Evolutionary conservation across 2,888 invertebrate species (phyloP), one percentile per base, ranked within the genome.

Genomic region (Ellobium chinense): DNA sequence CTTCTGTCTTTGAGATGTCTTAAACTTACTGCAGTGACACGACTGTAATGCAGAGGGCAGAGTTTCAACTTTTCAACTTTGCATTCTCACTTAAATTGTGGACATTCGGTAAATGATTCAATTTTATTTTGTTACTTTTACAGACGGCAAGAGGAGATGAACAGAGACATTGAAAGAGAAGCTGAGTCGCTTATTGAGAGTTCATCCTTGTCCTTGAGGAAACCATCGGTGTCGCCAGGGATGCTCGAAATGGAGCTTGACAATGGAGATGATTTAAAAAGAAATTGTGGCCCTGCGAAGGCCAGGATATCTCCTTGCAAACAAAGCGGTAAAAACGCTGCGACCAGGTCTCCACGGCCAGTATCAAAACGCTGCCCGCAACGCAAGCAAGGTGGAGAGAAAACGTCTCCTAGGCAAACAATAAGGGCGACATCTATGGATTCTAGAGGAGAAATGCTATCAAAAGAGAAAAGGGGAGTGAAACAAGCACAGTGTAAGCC

Each of bases 121-220:
- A n/a, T n/a, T n/a, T n/a, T n/a, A n/a, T n/a, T n/a, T n/a, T n/a
- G n/a, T n/a, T n/a, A 46, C 46, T 46, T 18, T 69, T 31, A 70
- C 78, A 78, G 70, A 12, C 27, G 54, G 29, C 78, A 78, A 54
- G 78, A 78, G n/a, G 27, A 72, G 31, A 31, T 78, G 78, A 78
- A 78, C 78, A 36, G 63, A 34, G 70, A 70, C 63, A 78, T 78
- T 3, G 78, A 78, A 36, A 18, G 78, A 4, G 56, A 60, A n/a
- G 78, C 78, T 1, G 78, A 46, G 54, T 78, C 78, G 34, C 31
- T 76, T 24, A 76, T 76, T 56, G 76, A 76, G 34, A 76, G 68
- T 27, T 76, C 76, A 12, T 76, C 76, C 2, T 9, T 54, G 37
- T 76, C 76, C 12, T 29, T 31, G 1, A 29, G 31, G 1, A 73